Percentiles rank a stretch among this genome's conserved stretches.
These are phyloP conservation scores for Lacanobia oleracea DNA, from an alignment of 2,888 invertebrate species.

Conservation along the genomic window DNA sequence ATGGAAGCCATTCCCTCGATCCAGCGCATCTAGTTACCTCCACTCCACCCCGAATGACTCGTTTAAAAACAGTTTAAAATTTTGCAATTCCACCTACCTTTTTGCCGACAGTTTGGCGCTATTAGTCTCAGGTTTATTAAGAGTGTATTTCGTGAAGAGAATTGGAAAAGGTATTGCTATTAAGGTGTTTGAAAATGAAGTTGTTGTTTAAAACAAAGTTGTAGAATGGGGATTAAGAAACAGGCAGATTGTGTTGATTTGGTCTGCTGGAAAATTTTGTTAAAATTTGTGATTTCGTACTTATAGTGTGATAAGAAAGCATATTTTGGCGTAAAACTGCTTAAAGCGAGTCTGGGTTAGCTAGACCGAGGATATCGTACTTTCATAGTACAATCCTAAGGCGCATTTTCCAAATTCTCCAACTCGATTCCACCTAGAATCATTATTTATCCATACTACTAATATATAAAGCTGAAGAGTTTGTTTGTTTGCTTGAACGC, in stretches of 20 bases:
- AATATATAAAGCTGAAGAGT: no score
- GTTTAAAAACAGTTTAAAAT: slow-evolving; percentile 70
- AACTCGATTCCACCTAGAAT: no score
- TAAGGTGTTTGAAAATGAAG: slow-evolving; percentile 3
- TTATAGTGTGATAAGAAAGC: neutral
- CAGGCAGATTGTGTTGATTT: no score
- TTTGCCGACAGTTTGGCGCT: slow-evolving; percentile 28
- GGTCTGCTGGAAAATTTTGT: neutral
- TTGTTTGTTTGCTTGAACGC: no score
- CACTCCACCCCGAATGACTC: slow-evolving; percentile 53
- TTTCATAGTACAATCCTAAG: no score
- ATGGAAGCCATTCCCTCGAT: slow-evolving; percentile 52
- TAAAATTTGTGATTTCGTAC: neutral
- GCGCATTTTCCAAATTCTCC: no score
- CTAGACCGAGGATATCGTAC: no score
- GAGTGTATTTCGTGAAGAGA: slow-evolving; percentile 23
- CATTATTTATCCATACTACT: no score
- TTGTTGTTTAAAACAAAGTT: neutral
- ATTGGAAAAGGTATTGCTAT: slow-evolving; percentile 28
- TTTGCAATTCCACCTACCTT: slow-evolving; percentile 66
- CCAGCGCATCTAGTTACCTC: slow-evolving; percentile 29
- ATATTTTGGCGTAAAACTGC: neutral
- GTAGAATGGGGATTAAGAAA: no score
- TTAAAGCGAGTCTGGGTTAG: neutral
- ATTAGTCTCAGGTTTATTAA: slow-evolving; percentile 35